Base-by-base conservation (phyloP, 1,140 invertebrate genomes). In the Leptopilina clavipes region DNA sequence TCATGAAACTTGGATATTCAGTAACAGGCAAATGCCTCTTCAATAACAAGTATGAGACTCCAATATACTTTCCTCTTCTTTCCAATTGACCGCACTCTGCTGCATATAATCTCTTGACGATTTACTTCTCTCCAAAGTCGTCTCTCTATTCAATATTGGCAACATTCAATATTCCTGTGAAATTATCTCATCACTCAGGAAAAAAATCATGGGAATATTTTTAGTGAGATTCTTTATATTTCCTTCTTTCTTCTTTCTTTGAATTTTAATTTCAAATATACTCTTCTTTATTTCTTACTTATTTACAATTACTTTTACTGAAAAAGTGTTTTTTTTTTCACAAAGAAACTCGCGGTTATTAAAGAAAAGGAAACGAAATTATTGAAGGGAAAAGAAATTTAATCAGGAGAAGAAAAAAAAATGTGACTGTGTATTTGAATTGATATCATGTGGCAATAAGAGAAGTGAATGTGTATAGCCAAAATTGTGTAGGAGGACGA, bases 401-500 rank as follows among this genome's bases (percentile, higher is more conserved):
- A 48, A 5, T 48, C 3, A 48, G 14, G 12, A 48, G n/a, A 52
- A n/a, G n/a, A 17, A 52, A n/a, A 31, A 65, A 65, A 65, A 25
- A 25, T 65, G 59, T 65, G 59, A 65, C 59, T 31, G 59, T 65
- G 22, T 40, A 40, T 40, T 31, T 6, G 25, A 65, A 65, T 65
- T 14, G 25, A 37, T 65, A 65, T 12, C 14, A 40, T 40, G 25
- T 48, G n/a, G 0, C 8, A 65, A 65, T 31, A 65, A 65, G 59
- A 65, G n/a, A 65, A 65, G 59, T 65, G 59, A 65, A 65, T 65
- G 59, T 65, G 12, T 25, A n/a, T n/a, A 65, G 25, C 19, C 22
- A n/a, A 31, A 65, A 65, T n/a, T 19, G 59, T n/a, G 59, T 65
- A 65, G 59, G 59, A 31, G 59, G 59, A 65, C 59, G 59, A 65